A percentile compares a stretch with the other conserved stretches of the same genome.
These are phyloP conservation scores for Diplosoma virens DNA, from an alignment of 23 tunicate genomes.

Conservation along the genomic window DNA sequence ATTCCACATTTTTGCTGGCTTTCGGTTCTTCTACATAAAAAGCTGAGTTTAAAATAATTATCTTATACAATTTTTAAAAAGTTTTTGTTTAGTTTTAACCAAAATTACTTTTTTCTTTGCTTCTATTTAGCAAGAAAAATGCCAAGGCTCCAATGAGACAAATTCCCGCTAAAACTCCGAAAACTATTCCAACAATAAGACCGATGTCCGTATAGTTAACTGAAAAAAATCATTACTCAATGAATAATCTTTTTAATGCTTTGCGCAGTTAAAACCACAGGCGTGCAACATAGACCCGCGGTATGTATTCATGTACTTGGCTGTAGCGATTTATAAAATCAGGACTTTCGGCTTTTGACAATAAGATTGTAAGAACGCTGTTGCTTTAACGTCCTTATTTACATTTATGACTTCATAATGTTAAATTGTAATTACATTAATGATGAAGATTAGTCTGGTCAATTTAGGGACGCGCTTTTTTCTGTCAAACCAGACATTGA, in stretches of 20 bases:
- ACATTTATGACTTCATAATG: too few species aligned
- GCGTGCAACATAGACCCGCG: not conserved
- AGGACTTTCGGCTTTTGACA: too few species aligned
- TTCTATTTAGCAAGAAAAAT: slow-evolving; percentile 4
- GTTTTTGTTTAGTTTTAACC: too few species aligned
- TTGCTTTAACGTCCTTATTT: too few species aligned
- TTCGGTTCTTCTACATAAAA: not conserved
- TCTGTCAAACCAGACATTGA: too few species aligned
- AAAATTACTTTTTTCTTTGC: not conserved
- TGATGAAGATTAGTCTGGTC: too few species aligned
- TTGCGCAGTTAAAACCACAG: not conserved
- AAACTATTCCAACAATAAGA: slow-evolving; percentile 50
- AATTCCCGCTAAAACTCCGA: slow-evolving; percentile 44
- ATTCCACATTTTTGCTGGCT: not conserved
- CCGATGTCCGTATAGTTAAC: slow-evolving; percentile 29
- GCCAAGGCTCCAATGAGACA: slow-evolving; percentile 29
- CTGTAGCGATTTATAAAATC: too few species aligned
- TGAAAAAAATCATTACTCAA: not conserved
- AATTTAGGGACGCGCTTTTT: too few species aligned
- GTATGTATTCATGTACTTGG: too few species aligned
- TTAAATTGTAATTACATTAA: too few species aligned
- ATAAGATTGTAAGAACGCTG: too few species aligned
- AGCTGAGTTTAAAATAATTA: not conserved
- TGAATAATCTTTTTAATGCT: not conserved
- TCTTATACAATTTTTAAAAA: not conserved